Base-by-base conservation (phyloP, 2,113 vertebrate species). In the Poeciliopsis prolifica region DNA sequence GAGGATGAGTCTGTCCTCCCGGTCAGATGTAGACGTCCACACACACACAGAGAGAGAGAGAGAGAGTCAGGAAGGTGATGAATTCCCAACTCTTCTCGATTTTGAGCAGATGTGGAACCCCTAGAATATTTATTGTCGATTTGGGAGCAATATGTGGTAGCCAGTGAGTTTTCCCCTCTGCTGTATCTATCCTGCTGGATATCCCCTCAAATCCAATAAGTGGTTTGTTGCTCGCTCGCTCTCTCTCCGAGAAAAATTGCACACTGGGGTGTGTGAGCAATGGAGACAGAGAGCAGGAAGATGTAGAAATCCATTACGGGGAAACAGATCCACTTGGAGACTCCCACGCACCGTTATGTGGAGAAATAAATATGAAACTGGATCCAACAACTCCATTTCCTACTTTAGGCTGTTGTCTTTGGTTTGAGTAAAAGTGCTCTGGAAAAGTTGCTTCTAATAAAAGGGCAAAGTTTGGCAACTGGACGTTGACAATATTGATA, bases 191-290 rank as follows among this genome's bases (percentile, higher is more conserved):
- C 88, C 86, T 81, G 71, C 81, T 80, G 89, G 78, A 84, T 84
- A 84, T 87, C 84, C 81, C 71, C 81, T 87, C 75, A 83, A 86
- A 89, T 89, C 86, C 86, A 90, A 75, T 89, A 92, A 90, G 86
- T 88, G 89, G 82, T 86, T 87, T 83, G 83, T 88, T 71, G 74
- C 81, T 87, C 79, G 70, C 66, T 64, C 73, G 74, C 81, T 87
- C 79, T 72, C 66, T 64, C 72, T 70, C 26, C 0, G 63, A 89
- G 77, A 80, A 66, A 79, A 77, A 89, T 83, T 70, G 75, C 79
- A 68, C 84, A 69, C 89, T 28, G 42, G 87, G 78, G 87, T 70
- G 19, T 63, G 66, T 69, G 72, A 79, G 74, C 54, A 75, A 79
- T 75, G 81, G 78, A 85, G 83, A 66, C 81, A 44, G 73, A 54